Evolutionary conservation across 2,888 invertebrate species (phyloP).

Genomic region (Nemotelus pantherinus): DNA sequence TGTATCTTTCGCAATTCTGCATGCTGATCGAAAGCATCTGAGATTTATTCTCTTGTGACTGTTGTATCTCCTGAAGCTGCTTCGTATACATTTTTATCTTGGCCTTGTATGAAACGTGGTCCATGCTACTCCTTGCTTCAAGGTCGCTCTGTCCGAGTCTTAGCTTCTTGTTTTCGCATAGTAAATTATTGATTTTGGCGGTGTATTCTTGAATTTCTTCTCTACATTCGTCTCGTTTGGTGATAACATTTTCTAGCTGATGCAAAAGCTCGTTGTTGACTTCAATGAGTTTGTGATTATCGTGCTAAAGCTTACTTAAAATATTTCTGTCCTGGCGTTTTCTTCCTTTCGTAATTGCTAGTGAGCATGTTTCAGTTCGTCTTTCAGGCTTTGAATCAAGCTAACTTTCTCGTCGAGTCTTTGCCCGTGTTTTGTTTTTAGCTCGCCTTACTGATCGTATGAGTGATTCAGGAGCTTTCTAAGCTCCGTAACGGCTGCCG

Average conservation of each 20-base stretch:
- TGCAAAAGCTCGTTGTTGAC: constrained; percentile 76
- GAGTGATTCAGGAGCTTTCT: constrained; percentile 80
- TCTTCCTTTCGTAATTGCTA: constrained; percentile 81
- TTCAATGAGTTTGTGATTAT: constrained; percentile 80
- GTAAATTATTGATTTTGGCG: constrained; percentile 74
- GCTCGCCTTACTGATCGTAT: constrained; percentile 78
- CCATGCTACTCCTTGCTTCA: constrained; percentile 71
- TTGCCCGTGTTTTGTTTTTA: constrained; percentile 79
- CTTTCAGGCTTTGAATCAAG: constrained; percentile 75
- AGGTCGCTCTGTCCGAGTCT: constrained; percentile 83
- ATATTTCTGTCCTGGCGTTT: constrained; percentile 78
- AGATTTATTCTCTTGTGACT: constrained; percentile 80
- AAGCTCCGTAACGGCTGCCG: constrained; percentile 79
- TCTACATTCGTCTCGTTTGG: constrained; percentile 73
- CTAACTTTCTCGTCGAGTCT: constrained; percentile 75
- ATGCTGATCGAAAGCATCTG: constrained; percentile 84
- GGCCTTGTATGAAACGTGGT: constrained; percentile 73
- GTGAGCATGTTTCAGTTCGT: constrained; percentile 84
- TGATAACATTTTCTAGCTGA: constrained; percentile 75
- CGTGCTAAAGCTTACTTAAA: constrained; percentile 81
- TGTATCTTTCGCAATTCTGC: constrained; percentile 89
- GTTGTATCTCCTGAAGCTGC: constrained; percentile 79
- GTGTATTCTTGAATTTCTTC: constrained; percentile 71
- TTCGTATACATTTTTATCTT: constrained; percentile 74
- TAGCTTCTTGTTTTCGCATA: constrained; percentile 80